Evolutionary conservation across 2,797 vertebrate species (phyloP), one percentile per base, ranked within the genome.

Genomic region (Spinus olivaceus): DNA sequence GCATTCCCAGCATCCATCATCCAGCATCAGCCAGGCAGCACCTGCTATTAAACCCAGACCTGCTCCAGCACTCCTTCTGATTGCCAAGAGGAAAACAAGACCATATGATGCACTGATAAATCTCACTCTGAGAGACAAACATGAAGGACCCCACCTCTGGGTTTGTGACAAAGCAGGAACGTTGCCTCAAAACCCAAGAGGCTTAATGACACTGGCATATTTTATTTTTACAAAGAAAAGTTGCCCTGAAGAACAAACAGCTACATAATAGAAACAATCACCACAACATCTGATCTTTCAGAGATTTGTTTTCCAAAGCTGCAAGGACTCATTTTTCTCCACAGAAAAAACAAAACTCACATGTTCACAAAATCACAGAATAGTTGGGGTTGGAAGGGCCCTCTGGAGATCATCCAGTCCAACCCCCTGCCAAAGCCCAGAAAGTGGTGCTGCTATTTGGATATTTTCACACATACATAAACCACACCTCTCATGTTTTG

Each of bases 31-130:
- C 10, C 88, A 54, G 2, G 12, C 42, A 59, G 80, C 20, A 35
- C 4, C 46, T 3, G 0, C 39, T 9, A 1, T 0, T 8, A 57
- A 25, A 60, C 10, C 65, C 67, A 10, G 0, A 4, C 10, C 78
- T 42, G 21, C 12, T 44, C 71, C 32, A 12, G 11, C 15, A 46
- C 3, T 16, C 53, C 56, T 51, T 7, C 71, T 53, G 25, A 17
- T 33, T 39, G 32, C 14, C 47, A 51, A 32, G 53, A 81, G 28
- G 30, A 76, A 86, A 85, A 79, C 2, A 2, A 37, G 71, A 49
- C 37, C 18, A 27, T 10, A 10, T 2, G 5, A 56, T 1, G 12
- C 51, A 24, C 2, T 9, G 56, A 54, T 7, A 54, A 37, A 54
- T 7, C 70, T 49, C 12, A 10, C 3, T 12, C 30, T 20, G 50